phyloP scores from a whole-genome alignment of 2,797 vertebrate genomes.

The Hybognathus amarus region DNA sequence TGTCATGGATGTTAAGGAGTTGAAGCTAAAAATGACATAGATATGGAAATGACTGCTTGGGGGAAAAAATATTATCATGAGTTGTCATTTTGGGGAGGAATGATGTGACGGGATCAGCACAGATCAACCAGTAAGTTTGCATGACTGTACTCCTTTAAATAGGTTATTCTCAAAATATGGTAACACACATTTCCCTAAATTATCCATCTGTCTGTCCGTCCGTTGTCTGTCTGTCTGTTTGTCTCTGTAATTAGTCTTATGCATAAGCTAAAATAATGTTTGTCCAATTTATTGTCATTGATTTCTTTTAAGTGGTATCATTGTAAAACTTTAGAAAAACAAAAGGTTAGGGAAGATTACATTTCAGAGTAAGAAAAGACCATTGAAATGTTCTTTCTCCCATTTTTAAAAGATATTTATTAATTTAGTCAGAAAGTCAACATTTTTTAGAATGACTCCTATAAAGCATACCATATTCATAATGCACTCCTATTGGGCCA shows the following conservation, averaged over 20 bases:
- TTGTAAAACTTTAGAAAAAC: not conserved
- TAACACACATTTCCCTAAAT: not conserved
- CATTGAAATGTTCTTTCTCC: not conserved
- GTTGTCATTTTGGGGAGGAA: not conserved
- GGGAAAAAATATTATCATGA: not conserved
- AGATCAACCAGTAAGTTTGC: not conserved
- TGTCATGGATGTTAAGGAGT: not conserved
- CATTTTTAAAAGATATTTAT: no score
- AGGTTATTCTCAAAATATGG: not conserved
- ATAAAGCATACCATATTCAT: not conserved
- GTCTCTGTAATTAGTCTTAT: not conserved
- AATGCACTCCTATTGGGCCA: not conserved
- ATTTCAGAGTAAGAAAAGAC: not conserved
- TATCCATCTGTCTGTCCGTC: no score
- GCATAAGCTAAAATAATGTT: not conserved
- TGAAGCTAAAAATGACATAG: not conserved
- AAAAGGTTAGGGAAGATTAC: not conserved
- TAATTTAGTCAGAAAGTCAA: not conserved
- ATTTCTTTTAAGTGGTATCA: not conserved
- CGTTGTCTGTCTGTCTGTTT: no score
- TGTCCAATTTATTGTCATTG: not conserved
- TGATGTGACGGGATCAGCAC: not conserved
- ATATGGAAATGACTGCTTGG: not conserved
- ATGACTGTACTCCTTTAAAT: constrained; percentile 1
- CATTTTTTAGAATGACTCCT: not conserved